Percentiles rank a stretch among this genome's conserved stretches.
Evolutionary conservation across 2,113 vertebrate genomes (phyloP).

Genomic region (Paracanthobrama guichenoti): DNA sequence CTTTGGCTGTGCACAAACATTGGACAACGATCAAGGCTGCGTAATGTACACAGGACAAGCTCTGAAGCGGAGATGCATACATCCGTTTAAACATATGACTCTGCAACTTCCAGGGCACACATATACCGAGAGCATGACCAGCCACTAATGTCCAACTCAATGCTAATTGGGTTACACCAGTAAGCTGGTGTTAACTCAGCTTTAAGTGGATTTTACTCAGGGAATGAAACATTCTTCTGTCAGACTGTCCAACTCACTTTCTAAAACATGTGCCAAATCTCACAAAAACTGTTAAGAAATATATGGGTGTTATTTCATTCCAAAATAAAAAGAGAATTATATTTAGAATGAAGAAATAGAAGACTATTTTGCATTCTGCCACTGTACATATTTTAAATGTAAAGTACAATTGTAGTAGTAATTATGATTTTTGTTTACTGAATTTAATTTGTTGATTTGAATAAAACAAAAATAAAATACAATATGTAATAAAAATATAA

Average conservation of each 20-base stretch:
- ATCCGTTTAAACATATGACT: conserved; percentile 31
- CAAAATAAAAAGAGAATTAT: neutral
- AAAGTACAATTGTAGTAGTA: neutral
- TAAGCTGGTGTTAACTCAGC: conserved; percentile 33
- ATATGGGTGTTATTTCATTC: neutral
- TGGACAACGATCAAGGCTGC: conserved; percentile 39
- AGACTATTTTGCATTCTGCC: neutral
- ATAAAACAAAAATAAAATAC: neutral
- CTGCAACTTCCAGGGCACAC: neutral
- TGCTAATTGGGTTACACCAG: conserved; percentile 37
- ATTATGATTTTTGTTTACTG: neutral
- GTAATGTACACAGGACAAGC: conserved; percentile 37
- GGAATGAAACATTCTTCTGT: conserved; percentile 13
- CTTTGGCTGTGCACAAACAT: conserved; percentile 16
- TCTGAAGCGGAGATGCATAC: conserved; percentile 17
- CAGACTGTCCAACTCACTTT: conserved; percentile 25
- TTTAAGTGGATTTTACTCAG: conserved; percentile 34
- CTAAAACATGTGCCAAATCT: neutral
- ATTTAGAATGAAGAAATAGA: neutral
- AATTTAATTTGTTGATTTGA: neutral
- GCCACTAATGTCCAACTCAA: neutral
- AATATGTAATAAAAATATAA: neutral
- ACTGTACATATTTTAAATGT: neutral
- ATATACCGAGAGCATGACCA: neutral
- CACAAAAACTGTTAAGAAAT: neutral